A percentile compares a stretch with the other conserved stretches of the same genome.
phyloP scores from a whole-genome alignment of 2,113 vertebrate genomes.

The Oryzias javanicus region DNA sequence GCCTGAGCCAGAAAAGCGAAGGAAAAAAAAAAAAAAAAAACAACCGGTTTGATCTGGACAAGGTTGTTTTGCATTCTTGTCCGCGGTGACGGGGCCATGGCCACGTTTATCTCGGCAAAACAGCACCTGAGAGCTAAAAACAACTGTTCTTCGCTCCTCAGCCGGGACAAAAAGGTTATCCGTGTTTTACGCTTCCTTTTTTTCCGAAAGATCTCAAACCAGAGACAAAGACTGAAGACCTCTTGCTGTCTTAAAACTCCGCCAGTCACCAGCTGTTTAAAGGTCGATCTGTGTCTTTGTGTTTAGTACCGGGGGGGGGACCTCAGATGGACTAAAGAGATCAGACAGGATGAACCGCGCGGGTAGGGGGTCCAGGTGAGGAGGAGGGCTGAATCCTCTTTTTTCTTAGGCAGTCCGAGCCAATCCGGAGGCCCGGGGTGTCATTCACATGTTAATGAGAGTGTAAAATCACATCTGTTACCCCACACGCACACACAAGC shows the following conservation, averaged over 20 bases:
- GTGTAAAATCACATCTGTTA: constrained; percentile 99
- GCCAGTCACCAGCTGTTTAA: constrained; percentile 88
- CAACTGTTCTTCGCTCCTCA: background rate
- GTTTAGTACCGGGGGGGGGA: constrained; percentile 77
- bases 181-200: background rate
- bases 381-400: constrained; percentile 34
- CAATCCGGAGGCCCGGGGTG: constrained; percentile 87
- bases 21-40: constrained; percentile 80
- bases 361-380: constrained; percentile 85
- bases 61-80: constrained; percentile 92
- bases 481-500: constrained; percentile 63
- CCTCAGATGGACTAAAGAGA: constrained; percentile 97
- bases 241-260: constrained; percentile 88
- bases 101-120: constrained; percentile 66
- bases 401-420: constrained; percentile 66
- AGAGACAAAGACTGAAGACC: constrained; percentile 52
- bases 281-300: constrained; percentile 61
- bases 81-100: constrained; percentile 51
- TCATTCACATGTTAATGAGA: constrained; percentile 99
- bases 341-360: constrained; percentile 80
- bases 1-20: constrained; percentile 78
- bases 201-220: background rate
- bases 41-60: constrained; percentile 87
- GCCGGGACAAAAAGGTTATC: background rate
- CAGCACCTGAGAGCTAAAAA: constrained; percentile 69